These are phyloP conservation scores for Galaxias olidus DNA, from an alignment of 2,797 vertebrate genomes.

Conservation along the genomic window DNA sequence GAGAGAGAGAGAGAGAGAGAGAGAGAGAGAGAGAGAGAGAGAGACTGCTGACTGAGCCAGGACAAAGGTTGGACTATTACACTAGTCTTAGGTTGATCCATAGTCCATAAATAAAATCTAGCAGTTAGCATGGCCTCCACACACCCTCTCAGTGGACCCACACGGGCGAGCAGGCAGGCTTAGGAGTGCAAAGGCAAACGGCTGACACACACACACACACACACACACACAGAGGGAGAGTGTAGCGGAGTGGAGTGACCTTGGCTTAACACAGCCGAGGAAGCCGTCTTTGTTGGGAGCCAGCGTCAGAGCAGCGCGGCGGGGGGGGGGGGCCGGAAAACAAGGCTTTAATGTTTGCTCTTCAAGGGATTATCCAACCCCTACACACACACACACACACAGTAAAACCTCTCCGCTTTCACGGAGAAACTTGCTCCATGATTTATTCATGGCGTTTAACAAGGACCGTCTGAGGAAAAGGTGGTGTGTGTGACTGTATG, in stretches of 20 bases:
- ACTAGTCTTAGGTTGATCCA: conserved; percentile 6
- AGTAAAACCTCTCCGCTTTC: neutral
- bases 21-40: neutral
- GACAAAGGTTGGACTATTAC: conserved; percentile 12
- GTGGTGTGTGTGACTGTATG: conserved; percentile 4
- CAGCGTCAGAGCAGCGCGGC: no score
- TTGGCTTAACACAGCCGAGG: conserved; percentile 12
- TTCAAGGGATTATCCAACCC: conserved; percentile 39
- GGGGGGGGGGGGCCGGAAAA: conserved; percentile 4
- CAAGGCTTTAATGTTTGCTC: conserved; percentile 40
- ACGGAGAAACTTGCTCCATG: conserved; percentile 17
- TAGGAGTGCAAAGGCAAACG: conserved; percentile 7
- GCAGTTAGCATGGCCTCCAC: conserved; percentile 2
- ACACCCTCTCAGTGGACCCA: neutral
- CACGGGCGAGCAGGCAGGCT: conserved; percentile 20
- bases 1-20: neutral
- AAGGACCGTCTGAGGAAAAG: conserved; percentile 16
- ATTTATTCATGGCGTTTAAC: conserved; percentile 45
- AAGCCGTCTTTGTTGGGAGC: no score
- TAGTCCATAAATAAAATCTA: conserved; percentile 16
- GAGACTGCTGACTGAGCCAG: conserved; percentile 7
- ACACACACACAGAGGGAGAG: neutral
- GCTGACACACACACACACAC: neutral
- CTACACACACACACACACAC: conserved; percentile 10
- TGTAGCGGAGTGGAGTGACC: no score